A percentile compares a stretch with the other conserved stretches of the same genome.
Conservation (phyloP, 1,140 invertebrate species). For the Epicauta chinensis region DNA sequence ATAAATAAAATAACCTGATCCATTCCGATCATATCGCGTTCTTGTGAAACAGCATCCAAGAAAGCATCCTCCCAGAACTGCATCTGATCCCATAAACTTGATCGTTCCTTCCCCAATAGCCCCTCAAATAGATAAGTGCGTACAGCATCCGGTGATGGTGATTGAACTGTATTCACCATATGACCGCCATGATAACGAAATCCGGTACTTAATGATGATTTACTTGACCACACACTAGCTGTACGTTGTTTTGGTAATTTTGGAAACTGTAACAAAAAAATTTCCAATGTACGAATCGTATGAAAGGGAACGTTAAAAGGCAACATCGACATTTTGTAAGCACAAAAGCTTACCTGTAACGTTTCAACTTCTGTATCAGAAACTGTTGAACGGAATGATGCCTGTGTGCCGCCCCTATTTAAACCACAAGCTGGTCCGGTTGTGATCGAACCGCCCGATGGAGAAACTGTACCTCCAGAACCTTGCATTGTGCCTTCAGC, state of each 20-base stretch:
- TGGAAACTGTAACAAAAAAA: conserved; percentile 48
- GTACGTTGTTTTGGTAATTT: conserved; percentile 66
- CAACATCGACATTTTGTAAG: background rate
- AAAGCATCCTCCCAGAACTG: conserved; percentile 99
- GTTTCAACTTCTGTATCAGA: conserved; percentile 91
- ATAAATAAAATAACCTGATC: conserved; percentile 61
- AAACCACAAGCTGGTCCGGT: conserved; percentile 64
- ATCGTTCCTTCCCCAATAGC: conserved; percentile 57
- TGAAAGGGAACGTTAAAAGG: background rate
- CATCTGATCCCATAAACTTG: conserved; percentile 97
- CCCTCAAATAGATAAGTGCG: conserved; percentile 92
- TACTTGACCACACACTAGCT: conserved; percentile 88
- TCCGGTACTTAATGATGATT: conserved; percentile 81
- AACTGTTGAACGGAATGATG: conserved; percentile 77
- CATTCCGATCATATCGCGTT: conserved; percentile 99
- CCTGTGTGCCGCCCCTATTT: conserved; percentile 50
- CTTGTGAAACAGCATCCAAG: conserved; percentile 96
- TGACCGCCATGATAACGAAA: conserved; percentile 85
- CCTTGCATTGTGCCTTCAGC: conserved; percentile 55
- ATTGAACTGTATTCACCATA: conserved; percentile 72
- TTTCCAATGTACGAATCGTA: background rate
- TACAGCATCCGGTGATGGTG: conserved; percentile 77
- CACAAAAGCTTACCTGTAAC: conserved; percentile 64
- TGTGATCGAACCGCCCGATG: conserved; percentile 68
- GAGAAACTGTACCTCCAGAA: conserved; percentile 50